A percentile compares a stretch with the other conserved stretches of the same genome.
Conservation (phyloP, 2,888 invertebrate species). For the Pristionchus exspectatus region DNA sequence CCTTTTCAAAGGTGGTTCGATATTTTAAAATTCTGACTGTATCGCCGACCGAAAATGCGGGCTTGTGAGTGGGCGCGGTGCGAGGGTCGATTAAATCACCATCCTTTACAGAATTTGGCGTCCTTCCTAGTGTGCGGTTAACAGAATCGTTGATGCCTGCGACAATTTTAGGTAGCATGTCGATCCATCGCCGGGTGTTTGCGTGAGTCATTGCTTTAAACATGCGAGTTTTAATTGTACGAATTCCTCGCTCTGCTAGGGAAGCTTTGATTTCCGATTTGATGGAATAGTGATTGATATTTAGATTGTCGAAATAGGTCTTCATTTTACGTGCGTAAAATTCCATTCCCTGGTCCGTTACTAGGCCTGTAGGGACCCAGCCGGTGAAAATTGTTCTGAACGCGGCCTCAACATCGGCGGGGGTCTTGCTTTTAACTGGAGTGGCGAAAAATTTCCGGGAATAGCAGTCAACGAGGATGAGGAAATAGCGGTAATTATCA, state of each 20-base stretch:
- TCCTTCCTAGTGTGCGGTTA: no score
- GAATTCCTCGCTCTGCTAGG: no score
- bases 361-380: background rate
- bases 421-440: no score
- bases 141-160: background rate
- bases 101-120: background rate
- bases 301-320: no score
- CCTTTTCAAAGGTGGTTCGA: no score
- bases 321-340: background rate
- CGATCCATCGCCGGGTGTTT: background rate
- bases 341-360: background rate
- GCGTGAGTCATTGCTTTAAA: conserved; percentile 36
- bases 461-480: no score
- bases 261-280: no score
- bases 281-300: no score
- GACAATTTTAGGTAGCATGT: background rate
- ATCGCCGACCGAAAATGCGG: background rate
- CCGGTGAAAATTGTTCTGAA: background rate
- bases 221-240: no score
- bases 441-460: no score
- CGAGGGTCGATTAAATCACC: conserved; percentile 35
- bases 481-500: no score
- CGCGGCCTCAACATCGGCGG: no score
- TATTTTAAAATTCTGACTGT: conserved; percentile 5
- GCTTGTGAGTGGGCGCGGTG: background rate